Percentiles rank a stretch among this genome's conserved stretches.
Conservation (phyloP, 2,113 vertebrate genomes). For the Corydoras maculifer region DNA sequence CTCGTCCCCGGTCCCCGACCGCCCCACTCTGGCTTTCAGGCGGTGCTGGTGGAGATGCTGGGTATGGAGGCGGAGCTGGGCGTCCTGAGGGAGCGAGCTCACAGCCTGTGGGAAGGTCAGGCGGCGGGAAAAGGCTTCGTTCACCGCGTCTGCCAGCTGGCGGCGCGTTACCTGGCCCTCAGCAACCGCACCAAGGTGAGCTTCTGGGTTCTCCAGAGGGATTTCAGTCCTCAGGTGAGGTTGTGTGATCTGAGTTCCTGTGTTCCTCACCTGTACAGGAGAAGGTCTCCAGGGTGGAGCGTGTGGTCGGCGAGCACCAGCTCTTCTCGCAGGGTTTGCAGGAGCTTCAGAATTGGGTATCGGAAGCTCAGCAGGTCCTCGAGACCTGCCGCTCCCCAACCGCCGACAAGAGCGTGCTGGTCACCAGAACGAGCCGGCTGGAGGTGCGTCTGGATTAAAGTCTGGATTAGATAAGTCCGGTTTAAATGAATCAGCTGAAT, state of each 20-base stretch:
- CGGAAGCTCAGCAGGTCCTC: slow-evolving; percentile 78
- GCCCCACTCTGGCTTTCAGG: slow-evolving; percentile 64
- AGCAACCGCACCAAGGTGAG: slow-evolving; percentile 97
- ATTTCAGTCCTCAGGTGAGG: no score
- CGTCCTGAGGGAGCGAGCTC: slow-evolving; percentile 88
- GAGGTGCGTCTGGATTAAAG: slow-evolving; percentile 66
- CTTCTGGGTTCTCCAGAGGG: neutral
- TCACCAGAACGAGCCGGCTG: slow-evolving; percentile 85
- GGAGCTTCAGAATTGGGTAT: slow-evolving; percentile 90
- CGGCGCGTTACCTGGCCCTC: slow-evolving; percentile 88
- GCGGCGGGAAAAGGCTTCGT: slow-evolving; percentile 91
- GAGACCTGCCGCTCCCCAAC: slow-evolving; percentile 79
- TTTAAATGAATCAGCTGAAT: no score
- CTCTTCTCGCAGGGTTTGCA: slow-evolving; percentile 82
- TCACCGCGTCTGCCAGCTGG: slow-evolving; percentile 93
- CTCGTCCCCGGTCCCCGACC: neutral
- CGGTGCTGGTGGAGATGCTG: slow-evolving; percentile 89
- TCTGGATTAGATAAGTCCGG: no score
- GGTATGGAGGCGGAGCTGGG: slow-evolving; percentile 82
- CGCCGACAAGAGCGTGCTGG: slow-evolving; percentile 81
- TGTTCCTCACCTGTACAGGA: slow-evolving; percentile 62
- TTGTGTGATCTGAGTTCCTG: no score
- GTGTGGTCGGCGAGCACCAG: slow-evolving; percentile 83
- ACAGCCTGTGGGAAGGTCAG: slow-evolving; percentile 90
- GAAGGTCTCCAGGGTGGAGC: slow-evolving; percentile 85